Evolutionary conservation across 2,888 invertebrate species (phyloP).

Genomic region (Gonocerus acuteangulatus): DNA sequence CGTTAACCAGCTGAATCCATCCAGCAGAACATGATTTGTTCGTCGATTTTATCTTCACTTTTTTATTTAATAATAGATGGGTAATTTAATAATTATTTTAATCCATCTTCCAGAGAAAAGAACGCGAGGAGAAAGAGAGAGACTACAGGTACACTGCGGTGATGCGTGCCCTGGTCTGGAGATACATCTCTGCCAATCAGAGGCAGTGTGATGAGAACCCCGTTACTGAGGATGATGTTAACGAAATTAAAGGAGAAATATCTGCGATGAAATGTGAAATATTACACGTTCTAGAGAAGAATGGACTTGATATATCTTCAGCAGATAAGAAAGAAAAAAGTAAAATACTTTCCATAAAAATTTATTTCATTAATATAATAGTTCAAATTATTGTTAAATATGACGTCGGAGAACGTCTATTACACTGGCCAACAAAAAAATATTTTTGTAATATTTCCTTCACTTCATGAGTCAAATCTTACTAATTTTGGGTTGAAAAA

Average conservation of each 20-base stretch:
- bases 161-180: conserved; percentile 84
- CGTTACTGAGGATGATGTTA: conserved; percentile 88
- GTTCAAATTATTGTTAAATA: background rate
- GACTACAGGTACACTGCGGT: conserved; percentile 69
- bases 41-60: too few species aligned
- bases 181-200: conserved; percentile 83
- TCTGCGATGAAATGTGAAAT: conserved; percentile 87
- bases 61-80: too few species aligned
- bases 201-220: conserved; percentile 71
- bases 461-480: too few species aligned
- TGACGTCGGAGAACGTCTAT: background rate
- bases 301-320: conserved; percentile 75
- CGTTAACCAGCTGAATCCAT: too few species aligned
- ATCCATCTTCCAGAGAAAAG: conserved; percentile 45
- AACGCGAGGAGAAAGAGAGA: conserved; percentile 56
- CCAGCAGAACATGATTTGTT: too few species aligned
- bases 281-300: conserved; percentile 77
- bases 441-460: too few species aligned
- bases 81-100: too few species aligned
- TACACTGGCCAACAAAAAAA: background rate
- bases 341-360: conserved; percentile 45
- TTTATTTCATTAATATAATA: background rate
- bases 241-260: conserved; percentile 89
- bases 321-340: conserved; percentile 67
- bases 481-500: too few species aligned